Conservation (phyloP, 2,113 vertebrate genomes). For the Chaenogobius annularis region DNA sequence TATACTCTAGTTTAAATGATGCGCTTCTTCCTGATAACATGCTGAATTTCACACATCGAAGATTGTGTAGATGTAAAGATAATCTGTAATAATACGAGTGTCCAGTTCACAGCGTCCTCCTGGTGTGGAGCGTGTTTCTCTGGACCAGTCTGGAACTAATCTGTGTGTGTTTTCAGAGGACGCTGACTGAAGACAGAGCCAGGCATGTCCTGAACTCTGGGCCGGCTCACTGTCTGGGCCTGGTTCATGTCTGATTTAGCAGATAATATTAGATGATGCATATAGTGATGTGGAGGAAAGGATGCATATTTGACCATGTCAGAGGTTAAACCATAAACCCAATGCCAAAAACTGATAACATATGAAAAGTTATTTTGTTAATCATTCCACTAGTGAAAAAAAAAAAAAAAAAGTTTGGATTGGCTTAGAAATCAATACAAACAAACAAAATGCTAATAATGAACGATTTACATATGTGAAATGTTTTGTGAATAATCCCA, state of each 20-base stretch:
- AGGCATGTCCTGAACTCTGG: constrained; percentile 13
- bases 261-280: not conserved
- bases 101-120: constrained; percentile 23
- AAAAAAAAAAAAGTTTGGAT: no score
- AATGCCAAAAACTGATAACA: no score
- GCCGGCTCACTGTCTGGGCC: not conserved
- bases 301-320: no score
- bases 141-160: constrained; percentile 53
- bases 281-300: not conserved
- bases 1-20: no score
- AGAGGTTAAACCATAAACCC: no score
- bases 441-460: no score
- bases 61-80: constrained; percentile 46
- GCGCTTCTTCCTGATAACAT: not conserved
- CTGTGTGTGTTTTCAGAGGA: constrained; percentile 33
- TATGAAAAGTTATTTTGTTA: no score
- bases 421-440: no score
- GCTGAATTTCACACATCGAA: not conserved
- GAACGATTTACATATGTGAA: no score
- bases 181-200: constrained; percentile 21
- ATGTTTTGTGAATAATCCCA: no score
- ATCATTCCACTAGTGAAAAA: no score
- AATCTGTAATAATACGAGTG: constrained; percentile 25
- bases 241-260: not conserved
- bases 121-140: constrained; percentile 42